A percentile compares a stretch with the other conserved stretches of the same genome.
Evolutionary conservation across 2,113 vertebrate species (phyloP).

Genomic region (Pachycephala philippinensis): DNA sequence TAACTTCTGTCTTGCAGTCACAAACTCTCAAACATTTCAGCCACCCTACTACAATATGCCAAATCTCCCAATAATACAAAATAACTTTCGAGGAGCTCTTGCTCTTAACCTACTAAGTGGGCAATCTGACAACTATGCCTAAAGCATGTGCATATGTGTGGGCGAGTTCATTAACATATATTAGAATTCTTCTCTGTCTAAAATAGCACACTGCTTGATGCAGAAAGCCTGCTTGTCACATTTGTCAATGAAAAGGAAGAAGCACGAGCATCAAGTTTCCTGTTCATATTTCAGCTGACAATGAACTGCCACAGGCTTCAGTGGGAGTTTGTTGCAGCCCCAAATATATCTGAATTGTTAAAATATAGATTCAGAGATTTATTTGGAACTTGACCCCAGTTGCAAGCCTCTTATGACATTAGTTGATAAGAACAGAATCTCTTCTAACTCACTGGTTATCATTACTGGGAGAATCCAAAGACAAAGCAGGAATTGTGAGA

Average conservation of each 20-base stretch:
- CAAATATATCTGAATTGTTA: not conserved
- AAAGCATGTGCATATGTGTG: not conserved
- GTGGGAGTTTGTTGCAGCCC: not conserved
- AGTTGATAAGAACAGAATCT: not conserved
- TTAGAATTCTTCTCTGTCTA: not conserved
- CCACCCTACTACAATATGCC: not conserved
- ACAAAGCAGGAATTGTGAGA: not conserved
- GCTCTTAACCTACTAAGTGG: not conserved
- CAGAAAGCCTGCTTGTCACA: not conserved
- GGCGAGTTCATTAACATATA: slow-evolving; percentile 11
- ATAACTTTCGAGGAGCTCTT: not conserved
- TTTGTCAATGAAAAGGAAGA: slow-evolving; percentile 46
- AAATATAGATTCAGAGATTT: not conserved
- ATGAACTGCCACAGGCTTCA: not conserved
- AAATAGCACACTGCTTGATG: not conserved
- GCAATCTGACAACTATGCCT: not conserved
- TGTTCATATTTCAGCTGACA: not conserved
- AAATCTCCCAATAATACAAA: not conserved
- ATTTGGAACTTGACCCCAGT: not conserved
- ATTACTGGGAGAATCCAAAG: not conserved
- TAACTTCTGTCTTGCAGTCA: not conserved
- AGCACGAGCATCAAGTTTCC: not conserved
- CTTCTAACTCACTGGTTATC: not conserved
- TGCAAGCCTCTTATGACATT: not conserved
- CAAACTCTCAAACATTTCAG: not conserved